Evolutionary conservation across 2,113 vertebrate genomes (phyloP).

Genomic region (Nerophis lumbriciformis): DNA sequence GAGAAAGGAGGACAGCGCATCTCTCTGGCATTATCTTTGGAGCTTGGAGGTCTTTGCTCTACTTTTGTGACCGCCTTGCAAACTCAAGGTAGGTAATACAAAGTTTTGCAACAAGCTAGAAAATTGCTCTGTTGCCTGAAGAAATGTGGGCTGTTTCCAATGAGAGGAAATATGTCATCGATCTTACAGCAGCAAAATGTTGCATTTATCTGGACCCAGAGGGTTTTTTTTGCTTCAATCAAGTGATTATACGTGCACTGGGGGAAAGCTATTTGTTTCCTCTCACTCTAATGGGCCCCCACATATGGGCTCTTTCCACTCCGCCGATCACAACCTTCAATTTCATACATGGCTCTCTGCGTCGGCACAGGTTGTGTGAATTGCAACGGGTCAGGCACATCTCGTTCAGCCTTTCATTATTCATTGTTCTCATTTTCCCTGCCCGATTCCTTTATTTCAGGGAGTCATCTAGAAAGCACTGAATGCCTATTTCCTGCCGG

Average conservation of each 20-base stretch:
- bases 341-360: slow-evolving; percentile 54
- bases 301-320: slow-evolving; percentile 40
- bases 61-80: too few relatives aligned
- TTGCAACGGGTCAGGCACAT: slow-evolving; percentile 51
- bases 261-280: slow-evolving; percentile 48
- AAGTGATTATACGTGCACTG: slow-evolving; percentile 48
- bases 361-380: slow-evolving; percentile 45
- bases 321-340: slow-evolving; percentile 60
- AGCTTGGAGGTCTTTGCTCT: too few relatives aligned
- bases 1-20: too few relatives aligned
- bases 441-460: slow-evolving; percentile 64
- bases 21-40: too few relatives aligned
- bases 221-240: slow-evolving; percentile 28
- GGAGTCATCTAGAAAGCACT: slow-evolving; percentile 66
- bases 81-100: too few relatives aligned
- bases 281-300: slow-evolving; percentile 37
- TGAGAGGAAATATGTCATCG: slow-evolving; percentile 31
- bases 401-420: slow-evolving; percentile 62
- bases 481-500: slow-evolving; percentile 63
- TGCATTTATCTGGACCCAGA: slow-evolving; percentile 31
- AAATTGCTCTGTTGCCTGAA: slow-evolving; percentile 20
- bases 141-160: slow-evolving; percentile 14
- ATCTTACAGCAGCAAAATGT: slow-evolving; percentile 28
- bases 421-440: slow-evolving; percentile 65
- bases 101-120: slow-evolving; percentile 25